A percentile compares a stretch with the other conserved stretches of the same genome.
Conservation (phyloP, 1,140 invertebrate species). For the Brachionus rotundiformis region DNA sequence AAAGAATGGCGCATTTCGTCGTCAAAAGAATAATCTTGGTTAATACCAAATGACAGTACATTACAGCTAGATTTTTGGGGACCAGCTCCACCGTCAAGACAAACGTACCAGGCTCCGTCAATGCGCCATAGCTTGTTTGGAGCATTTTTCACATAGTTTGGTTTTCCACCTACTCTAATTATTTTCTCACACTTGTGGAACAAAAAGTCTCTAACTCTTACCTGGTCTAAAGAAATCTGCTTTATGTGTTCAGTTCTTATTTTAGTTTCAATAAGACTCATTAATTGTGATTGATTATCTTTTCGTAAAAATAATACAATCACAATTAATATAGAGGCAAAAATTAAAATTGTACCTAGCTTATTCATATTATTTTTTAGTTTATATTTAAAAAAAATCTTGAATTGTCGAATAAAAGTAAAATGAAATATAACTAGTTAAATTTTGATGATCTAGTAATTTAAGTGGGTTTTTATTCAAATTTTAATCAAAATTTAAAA, state of each 20-base stretch:
- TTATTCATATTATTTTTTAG: background rate
- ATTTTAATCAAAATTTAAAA: no score
- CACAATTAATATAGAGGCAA: background rate
- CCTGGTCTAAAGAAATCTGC: background rate
- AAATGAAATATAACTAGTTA: no score
- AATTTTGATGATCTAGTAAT: no score
- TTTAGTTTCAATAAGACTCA: background rate
- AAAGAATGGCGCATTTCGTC: background rate
- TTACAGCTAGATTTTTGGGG: slow-evolving; percentile 1
- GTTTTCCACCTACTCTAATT: background rate
- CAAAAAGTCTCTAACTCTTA: slow-evolving; percentile 22
- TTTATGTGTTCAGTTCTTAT: background rate
- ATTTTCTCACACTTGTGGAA: slow-evolving; percentile 22
- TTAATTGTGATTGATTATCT: background rate
- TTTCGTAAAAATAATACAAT: background rate
- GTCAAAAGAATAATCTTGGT: slow-evolving; percentile 32
- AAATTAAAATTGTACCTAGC: background rate
- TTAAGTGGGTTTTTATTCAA: no score
- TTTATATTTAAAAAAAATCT: no score
- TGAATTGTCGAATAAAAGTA: no score
- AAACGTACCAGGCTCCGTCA: slow-evolving; percentile 44
- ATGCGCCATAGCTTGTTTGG: slow-evolving; percentile 9
- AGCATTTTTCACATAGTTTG: slow-evolving; percentile 11
- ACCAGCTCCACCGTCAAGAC: background rate
- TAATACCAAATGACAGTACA: slow-evolving; percentile 35